Evolutionary conservation across 2,797 vertebrate genomes (phyloP), one percentile per base, ranked within the genome.

Genomic region (Nasua narica): DNA sequence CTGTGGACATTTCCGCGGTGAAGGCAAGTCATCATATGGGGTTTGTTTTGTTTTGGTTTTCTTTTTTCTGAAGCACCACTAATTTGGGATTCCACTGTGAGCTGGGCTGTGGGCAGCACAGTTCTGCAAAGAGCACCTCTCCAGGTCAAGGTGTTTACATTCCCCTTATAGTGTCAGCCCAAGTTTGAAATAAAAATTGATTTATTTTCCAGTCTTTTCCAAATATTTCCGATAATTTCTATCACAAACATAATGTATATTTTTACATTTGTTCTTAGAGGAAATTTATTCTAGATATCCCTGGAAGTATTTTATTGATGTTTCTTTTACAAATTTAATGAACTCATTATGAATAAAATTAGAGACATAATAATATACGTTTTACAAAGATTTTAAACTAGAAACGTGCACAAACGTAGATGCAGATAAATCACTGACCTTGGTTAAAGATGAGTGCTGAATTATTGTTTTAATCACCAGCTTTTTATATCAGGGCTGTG

Each of bases 151-250:
- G 14, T 95, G 37, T 74, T 25, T 0, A 1, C 8, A 83, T 94
- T 82, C 19, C 32, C n/a, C 85, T 85, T 77, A 50, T 72, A 85
- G 52, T 72, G 10, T 58, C 54, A 87, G 16, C 40, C 11, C 72
- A 43, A 37, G 58, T 96, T 62, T 81, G 72, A 90, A 89, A 56
- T 86, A 60, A 86, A 79, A 12, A 93, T 60, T 79, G 37, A 69
- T 85, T 91, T 62, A 58, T 91, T 91, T 96, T 40, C 48, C 35
- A 69, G 0, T 56, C 40, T 43, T 92, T 91, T 87, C 43, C 46
- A 82, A 87, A 86, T 95, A 91, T 89, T 90, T 91, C 78, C 90
- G 91, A 18, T 84, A 87, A 87, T 93, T 93, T 32, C 54, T 37
- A 19, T 94, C 52, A 82, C 35, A 87, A 96, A 52, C 7, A 65